Conservation (phyloP, 1,140 invertebrate species). For the Drosophila chauvacae region DNA sequence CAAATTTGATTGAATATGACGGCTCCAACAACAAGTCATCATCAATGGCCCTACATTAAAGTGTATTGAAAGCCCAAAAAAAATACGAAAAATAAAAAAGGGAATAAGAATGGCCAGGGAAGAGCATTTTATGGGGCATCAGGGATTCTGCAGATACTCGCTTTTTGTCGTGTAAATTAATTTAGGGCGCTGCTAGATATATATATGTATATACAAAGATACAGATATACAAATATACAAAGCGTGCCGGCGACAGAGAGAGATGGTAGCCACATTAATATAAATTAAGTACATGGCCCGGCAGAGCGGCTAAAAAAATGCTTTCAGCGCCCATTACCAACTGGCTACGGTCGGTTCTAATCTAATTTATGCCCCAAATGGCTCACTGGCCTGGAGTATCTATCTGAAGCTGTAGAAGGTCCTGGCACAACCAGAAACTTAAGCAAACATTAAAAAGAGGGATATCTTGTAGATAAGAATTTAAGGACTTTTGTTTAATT, state of each 20-base stretch:
- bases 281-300: conserved; percentile 71
- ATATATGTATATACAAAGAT: background rate
- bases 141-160: conserved; percentile 57
- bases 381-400: conserved; percentile 26
- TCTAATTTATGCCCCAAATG: conserved; percentile 74
- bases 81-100: background rate
- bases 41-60: conserved; percentile 31
- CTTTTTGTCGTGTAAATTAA: conserved; percentile 71
- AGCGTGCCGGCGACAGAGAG: conserved; percentile 1
- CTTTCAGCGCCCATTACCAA: conserved; percentile 64
- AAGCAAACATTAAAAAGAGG: background rate
- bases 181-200: conserved; percentile 44
- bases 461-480: background rate
- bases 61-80: conserved; percentile 22
- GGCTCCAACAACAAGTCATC: conserved; percentile 30
- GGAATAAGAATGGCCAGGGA: conserved; percentile 3
- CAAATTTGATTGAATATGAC: conserved; percentile 74
- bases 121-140: conserved; percentile 64
- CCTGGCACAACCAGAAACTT: background rate
- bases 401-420: conserved; percentile 12
- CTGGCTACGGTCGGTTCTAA: conserved; percentile 59
- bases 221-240: conserved; percentile 17
- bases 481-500: background rate
- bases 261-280: conserved; percentile 70
- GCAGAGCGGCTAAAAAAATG: conserved; percentile 59